These are phyloP conservation scores for Synanthedon myopaeformis DNA, from an alignment of 2,888 invertebrate species.

Conservation along the genomic window DNA sequence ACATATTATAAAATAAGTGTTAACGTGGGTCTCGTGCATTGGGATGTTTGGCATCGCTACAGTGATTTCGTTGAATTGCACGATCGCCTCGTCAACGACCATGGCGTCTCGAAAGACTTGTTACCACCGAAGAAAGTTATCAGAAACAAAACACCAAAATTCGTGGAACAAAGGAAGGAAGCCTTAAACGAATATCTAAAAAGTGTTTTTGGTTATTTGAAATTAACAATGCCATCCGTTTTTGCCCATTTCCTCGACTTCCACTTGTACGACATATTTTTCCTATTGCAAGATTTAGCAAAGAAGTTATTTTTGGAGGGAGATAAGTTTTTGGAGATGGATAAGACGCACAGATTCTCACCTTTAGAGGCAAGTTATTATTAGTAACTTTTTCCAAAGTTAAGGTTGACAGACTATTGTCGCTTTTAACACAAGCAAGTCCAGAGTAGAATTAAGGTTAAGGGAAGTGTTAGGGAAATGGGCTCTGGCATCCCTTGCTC, in stretches of 20 bases:
- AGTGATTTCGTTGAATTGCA: conserved; percentile 91
- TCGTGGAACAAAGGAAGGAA: conserved; percentile 85
- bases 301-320: conserved; percentile 82
- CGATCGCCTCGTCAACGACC: conserved; percentile 82
- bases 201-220: conserved; percentile 80
- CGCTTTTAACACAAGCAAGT: too few species aligned
- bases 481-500: too few species aligned
- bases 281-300: conserved; percentile 85
- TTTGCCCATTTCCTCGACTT: conserved; percentile 90
- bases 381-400: background rate
- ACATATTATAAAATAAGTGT: conserved; percentile 81
- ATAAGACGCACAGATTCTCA: conserved; percentile 76
- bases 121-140: conserved; percentile 94
- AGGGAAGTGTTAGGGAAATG: too few species aligned
- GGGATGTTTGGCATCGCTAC: conserved; percentile 89
- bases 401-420: too few species aligned
- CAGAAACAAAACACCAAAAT: conserved; percentile 88
- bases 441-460: too few species aligned
- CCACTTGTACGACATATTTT: conserved; percentile 90
- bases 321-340: conserved; percentile 74
- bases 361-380: conserved; percentile 77
- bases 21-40: conserved; percentile 77
- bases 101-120: conserved; percentile 85
- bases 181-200: conserved; percentile 86
- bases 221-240: conserved; percentile 82